Base-by-base conservation (phyloP, 2,888 invertebrate species). In the Acheta domesticus region DNA sequence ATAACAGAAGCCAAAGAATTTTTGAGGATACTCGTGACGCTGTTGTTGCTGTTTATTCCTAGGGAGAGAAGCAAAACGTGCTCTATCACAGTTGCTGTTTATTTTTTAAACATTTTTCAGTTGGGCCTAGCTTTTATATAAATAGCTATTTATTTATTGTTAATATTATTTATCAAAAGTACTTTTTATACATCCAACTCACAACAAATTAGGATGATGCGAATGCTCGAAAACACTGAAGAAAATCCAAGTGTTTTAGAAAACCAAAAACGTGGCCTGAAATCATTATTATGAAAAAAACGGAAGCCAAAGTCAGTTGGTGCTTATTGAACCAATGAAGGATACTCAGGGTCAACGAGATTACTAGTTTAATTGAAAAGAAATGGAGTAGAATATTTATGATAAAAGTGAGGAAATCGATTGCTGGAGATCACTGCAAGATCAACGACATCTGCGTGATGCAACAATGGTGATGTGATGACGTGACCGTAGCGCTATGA, bases 201-300 rank as follows among this genome's bases (percentile, higher is more conserved):
- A 80, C 80, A 80, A 80, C 80, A 80, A 80, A 80, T 80, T 80
- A 80, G 80, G 80, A 80, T 80, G 79, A 80, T 79, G 80, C 79
- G 75, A 75, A 79, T 20, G 19, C 76, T 48, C 76, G 48, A 48
- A 48, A 19, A 49, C 75, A 48, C 49, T 49, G n/a, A 20, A 62
- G 62, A n/a, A 76, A 62, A n/a, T 62, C 62, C 11, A 62, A 62
- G 62, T 19, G n/a, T 19, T 62, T 36, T 36, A 36, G 8, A 36
- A 36, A 36, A 36, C 36, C 36, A 36, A 77, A 77, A 73, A n/a
- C 16, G 74, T 78, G 74, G 20, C 19, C 21, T 21, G 49, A 20
- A 48, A 36, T 48, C 23, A n/a, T 76, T 36, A 48, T 48, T 48
- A 48, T 23, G 74, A 23, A 74, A 19, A 3, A 62, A 77, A 78